phyloP scores from a whole-genome alignment of 2,113 vertebrate species.

The Lophius piscatorius region DNA sequence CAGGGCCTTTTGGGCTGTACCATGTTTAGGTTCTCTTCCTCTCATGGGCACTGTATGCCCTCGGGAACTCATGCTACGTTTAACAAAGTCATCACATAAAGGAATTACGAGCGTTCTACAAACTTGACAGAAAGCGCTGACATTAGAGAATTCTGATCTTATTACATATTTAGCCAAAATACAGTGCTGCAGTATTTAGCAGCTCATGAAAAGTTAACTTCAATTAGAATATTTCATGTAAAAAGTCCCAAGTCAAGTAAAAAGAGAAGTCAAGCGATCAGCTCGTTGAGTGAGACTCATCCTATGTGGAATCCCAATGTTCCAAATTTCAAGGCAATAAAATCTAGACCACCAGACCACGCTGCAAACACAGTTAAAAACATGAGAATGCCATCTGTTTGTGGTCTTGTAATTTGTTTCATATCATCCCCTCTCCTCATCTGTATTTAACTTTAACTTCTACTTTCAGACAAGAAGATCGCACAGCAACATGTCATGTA shows the following conservation, averaged over 20 bases:
- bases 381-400: neutral
- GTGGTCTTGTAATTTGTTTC: no score
- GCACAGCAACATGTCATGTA: no score
- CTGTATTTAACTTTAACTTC: neutral
- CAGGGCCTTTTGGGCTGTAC: conserved; percentile 24
- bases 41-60: neutral
- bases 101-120: neutral
- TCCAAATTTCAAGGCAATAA: no score
- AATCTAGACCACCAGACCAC: no score
- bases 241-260: no score
- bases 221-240: no score
- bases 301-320: no score
- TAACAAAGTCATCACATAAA: conserved; percentile 1
- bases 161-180: neutral
- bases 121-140: neutral
- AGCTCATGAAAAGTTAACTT: no score
- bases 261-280: no score
- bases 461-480: neutral
- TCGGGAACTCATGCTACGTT: conserved; percentile 1
- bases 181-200: no score
- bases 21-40: conserved; percentile 17
- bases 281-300: no score
- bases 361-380: neutral
- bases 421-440: neutral
- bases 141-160: neutral